Evolutionary conservation across 2,888 invertebrate species (phyloP).

Genomic region (Invenusta paracnida): DNA sequence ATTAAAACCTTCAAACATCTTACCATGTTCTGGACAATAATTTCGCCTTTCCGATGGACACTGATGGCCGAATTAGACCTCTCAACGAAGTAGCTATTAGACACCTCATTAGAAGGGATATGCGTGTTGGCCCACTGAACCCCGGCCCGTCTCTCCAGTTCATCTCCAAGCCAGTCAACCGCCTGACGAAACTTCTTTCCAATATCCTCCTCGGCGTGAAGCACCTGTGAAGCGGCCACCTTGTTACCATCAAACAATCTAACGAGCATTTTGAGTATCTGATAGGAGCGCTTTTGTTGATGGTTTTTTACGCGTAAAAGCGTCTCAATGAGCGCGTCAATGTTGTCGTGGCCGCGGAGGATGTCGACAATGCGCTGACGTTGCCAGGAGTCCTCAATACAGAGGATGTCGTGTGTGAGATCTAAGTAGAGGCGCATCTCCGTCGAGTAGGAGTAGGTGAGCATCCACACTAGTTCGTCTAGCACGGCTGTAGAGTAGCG

Average conservation of each 20-base stretch:
- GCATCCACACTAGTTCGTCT: slow-evolving; percentile 78
- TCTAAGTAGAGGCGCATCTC: slow-evolving; percentile 88
- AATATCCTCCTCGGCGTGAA: slow-evolving; percentile 73
- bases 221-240: slow-evolving; percentile 73
- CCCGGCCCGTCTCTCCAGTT: slow-evolving; percentile 67
- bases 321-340: slow-evolving; percentile 86
- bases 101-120: not conserved
- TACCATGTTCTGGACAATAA: not conserved
- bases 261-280: slow-evolving; percentile 90
- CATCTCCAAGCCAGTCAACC: slow-evolving; percentile 89
- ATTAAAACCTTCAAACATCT: too few relatives aligned
- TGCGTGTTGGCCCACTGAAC: not conserved
- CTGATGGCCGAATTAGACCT: not conserved
- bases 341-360: slow-evolving; percentile 77
- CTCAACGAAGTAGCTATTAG: slow-evolving; percentile 14
- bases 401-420: slow-evolving; percentile 75
- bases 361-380: slow-evolving; percentile 86
- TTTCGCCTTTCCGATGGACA: not conserved
- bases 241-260: slow-evolving; percentile 74
- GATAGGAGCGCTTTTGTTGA: slow-evolving; percentile 91
- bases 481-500: slow-evolving; percentile 82
- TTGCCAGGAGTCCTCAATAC: slow-evolving; percentile 93
- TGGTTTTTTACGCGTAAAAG: slow-evolving; percentile 84
- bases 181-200: slow-evolving; percentile 81
- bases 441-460: slow-evolving; percentile 77